Base-by-base conservation (phyloP, 2,888 invertebrate genomes). In the Neocrepidodera transversa region DNA sequence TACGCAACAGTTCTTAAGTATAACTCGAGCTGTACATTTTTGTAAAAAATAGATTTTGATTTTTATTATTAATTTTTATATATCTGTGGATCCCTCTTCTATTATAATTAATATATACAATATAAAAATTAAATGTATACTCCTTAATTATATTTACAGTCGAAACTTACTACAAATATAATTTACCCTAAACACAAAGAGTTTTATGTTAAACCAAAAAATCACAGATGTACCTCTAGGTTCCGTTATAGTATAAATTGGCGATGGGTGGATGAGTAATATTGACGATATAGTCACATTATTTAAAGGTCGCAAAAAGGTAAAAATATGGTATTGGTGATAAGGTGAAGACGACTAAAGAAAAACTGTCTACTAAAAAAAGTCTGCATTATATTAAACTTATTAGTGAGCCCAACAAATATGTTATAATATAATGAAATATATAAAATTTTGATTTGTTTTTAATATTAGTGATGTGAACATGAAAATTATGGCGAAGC, bases 221-320 rank as follows among this genome's bases (percentile, higher is more conserved):
- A n/a, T n/a, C n/a, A 8, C 10, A 28, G 10, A 28, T 28, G 10
- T 28, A 28, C 28, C 28, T 8, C 28, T 8, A 28, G 28, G 28
- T 28, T 28, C 28, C 10, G 28, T 8, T 28, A 8, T 28, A 8
- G 28, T 3, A 28, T n/a, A n/a, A n/a, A n/a, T n/a, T n/a, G n/a
- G n/a, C n/a, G n/a, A n/a, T n/a, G n/a, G n/a, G n/a, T n/a, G n/a
- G n/a, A n/a, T n/a, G n/a, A n/a, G n/a, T n/a, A n/a, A n/a, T n/a
- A n/a, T n/a, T n/a, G n/a, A n/a, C 11, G 38, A 38, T 17, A 10
- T 11, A 56, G 61, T 64, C 64, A 64, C 61, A 64, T 61, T 64
- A 64, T 59, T 64, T 61, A 30, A 61, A 61, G 58, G 45, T 55
- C 45, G 49, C 53, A 62, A 49, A 58, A 13, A 48, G 20, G 26